Percentiles rank a stretch among this genome's conserved stretches.
Evolutionary conservation across 53 echinoderm and acorn worm genomes (phyloP).

Genomic region (Crossaster papposus): DNA sequence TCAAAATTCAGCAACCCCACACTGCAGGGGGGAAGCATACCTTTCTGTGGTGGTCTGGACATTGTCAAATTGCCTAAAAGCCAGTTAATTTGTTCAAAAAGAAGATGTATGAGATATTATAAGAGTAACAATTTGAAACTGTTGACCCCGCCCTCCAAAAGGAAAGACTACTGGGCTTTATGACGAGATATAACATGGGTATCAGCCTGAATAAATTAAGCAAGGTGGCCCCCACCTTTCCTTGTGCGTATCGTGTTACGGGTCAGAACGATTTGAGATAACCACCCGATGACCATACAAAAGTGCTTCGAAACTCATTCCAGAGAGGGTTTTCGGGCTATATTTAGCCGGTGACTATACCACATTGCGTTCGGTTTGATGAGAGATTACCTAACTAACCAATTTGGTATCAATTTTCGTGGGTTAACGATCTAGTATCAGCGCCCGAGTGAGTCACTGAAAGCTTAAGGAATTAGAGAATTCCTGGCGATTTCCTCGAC

Average conservation of each 20-base stretch:
- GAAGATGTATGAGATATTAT: too few relatives aligned
- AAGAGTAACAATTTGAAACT: not conserved
- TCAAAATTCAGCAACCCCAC: too few relatives aligned
- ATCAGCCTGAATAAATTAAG: not conserved
- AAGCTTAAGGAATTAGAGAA: not conserved
- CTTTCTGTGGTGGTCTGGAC: too few relatives aligned
- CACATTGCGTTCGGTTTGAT: not conserved
- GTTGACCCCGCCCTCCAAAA: not conserved
- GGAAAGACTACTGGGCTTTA: not conserved
- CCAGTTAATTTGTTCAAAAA: too few relatives aligned
- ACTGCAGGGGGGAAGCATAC: too few relatives aligned
- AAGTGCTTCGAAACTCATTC: not conserved
- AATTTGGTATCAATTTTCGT: not conserved
- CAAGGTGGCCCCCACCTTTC: not conserved
- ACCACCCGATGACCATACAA: not conserved
- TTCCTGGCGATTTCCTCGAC: conserved; percentile 6
- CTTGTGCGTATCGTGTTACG: not conserved
- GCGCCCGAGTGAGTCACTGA: not conserved
- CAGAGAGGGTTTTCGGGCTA: not conserved
- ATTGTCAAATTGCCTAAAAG: too few relatives aligned
- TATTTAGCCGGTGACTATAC: conserved; percentile 1
- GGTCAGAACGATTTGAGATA: not conserved
- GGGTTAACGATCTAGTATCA: not conserved
- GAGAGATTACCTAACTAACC: too few relatives aligned
- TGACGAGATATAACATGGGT: not conserved